These are phyloP conservation scores for Callinectes sapidus DNA, from an alignment of 2,888 invertebrate species.

Conservation along the genomic window DNA sequence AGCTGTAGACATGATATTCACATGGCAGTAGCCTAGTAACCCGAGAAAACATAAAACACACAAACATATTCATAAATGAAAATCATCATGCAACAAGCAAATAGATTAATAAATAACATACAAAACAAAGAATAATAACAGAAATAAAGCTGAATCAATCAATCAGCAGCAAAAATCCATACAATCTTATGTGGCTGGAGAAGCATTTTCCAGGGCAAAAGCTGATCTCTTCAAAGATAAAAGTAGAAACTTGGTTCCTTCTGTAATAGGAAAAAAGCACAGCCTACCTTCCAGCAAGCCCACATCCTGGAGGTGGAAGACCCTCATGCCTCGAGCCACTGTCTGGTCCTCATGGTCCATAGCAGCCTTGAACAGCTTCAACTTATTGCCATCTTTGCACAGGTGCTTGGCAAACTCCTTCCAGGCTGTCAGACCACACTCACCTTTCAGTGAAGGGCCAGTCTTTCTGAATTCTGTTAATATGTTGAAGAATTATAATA, in stretches of 20 bases:
- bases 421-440: constrained; percentile 46
- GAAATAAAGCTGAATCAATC: no score
- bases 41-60: no score
- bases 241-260: background rate
- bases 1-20: no score
- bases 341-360: constrained; percentile 22
- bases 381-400: background rate
- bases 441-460: constrained; percentile 19
- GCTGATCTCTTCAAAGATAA: background rate
- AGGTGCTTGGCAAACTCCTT: constrained; percentile 27
- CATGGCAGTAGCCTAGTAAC: no score
- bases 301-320: constrained; percentile 32
- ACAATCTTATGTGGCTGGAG: no score
- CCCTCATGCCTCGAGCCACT: constrained; percentile 44
- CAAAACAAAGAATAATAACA: no score
- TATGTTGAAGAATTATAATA: background rate
- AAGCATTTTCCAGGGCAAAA: no score
- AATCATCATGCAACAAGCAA: background rate
- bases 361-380: constrained; percentile 26
- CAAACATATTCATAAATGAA: background rate
- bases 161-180: no score
- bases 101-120: no score
- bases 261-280: background rate
- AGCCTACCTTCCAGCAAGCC: constrained; percentile 39
- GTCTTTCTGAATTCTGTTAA: constrained; percentile 51